Base-by-base conservation (phyloP, 2,888 invertebrate species). In the Zhuqinia jingwanae region DNA sequence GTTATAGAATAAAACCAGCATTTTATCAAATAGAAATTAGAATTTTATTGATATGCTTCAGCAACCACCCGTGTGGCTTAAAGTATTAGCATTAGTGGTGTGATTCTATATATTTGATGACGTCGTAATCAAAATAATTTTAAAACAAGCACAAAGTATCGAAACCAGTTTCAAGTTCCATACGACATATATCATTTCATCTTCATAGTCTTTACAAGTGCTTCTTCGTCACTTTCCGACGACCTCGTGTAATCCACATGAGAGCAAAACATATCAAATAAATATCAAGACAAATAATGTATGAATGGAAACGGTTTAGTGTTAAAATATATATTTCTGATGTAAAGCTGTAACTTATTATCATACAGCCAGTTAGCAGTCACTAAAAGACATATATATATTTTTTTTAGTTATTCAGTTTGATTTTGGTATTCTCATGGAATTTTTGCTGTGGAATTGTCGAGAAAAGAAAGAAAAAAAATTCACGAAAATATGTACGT, bases 161-260 rank as follows among this genome's bases (percentile, higher is more conserved):
- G 56, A 80, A 80, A 80, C 80, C 80, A 56, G 80, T 80, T 80
- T 80, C 68, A 80, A 70, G 68, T 68, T 68, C 56, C 68, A 80
- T 53, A 22, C 68, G 30, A 56, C 42, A 80, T 68, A 30, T 77
- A 77, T 60, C 77, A 77, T 77, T 8, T 36, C 36, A 36, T 36
- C 20, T 58, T 77, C 42, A n/a, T n/a, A 76, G 76, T 47, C 70
- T 20, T 70, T 58, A 58, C 25, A 2, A 30, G 8, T 36, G 11
- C 11, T 22, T 70, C 20, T 42, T 20, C 10, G 20, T 15, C 17
- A 22, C 36, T 20, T 60, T 47, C n/a, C 36, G 8, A 58, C 13
- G 42, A 78, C 78, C 45, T 78, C 78, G 63, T 78, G 76, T 20
- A 42, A 42, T 30, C 58, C 76, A 25, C 76, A 76, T 76, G 76